These are phyloP conservation scores for Miniopterus natalensis DNA, from an alignment of 2,113 vertebrate genomes.

Conservation along the genomic window DNA sequence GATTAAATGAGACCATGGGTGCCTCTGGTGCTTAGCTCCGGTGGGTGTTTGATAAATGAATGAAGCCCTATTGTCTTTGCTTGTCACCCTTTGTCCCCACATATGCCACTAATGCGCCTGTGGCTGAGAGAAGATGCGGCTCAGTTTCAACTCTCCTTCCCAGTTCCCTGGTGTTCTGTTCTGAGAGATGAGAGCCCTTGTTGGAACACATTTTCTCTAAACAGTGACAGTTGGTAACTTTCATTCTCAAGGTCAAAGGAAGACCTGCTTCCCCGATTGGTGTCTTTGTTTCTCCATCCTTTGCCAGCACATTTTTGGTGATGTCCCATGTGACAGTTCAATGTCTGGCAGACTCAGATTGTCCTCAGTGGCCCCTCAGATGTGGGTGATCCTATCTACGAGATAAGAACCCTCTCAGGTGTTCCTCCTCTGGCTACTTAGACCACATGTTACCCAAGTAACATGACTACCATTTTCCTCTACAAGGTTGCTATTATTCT, in stretches of 20 bases:
- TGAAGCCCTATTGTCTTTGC: neutral
- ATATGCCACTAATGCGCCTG: neutral
- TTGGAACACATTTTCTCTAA: neutral
- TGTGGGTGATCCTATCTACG: neutral
- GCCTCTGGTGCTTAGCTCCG: neutral
- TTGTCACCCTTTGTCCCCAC: neutral
- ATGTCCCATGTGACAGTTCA: neutral
- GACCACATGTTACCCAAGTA: slow-evolving; percentile 3
- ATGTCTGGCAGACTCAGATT: neutral
- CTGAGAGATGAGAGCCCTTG: neutral
- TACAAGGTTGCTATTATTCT: slow-evolving; percentile 72
- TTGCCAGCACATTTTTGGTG: neutral
- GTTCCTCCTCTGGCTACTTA: neutral
- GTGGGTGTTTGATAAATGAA: neutral
- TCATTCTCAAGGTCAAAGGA: neutral
- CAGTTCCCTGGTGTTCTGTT: neutral
- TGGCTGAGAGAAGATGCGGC: neutral
- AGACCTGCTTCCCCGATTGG: neutral
- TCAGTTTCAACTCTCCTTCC: neutral
- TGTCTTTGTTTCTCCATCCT: neutral
- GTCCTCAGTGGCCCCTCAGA: neutral
- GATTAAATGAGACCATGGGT: neutral
- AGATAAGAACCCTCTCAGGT: slow-evolving; percentile 34
- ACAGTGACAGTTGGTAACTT: neutral
- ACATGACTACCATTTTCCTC: neutral